Evolutionary conservation across 2,888 invertebrate species (phyloP).

Genomic region (Aspidiotus destructor): DNA sequence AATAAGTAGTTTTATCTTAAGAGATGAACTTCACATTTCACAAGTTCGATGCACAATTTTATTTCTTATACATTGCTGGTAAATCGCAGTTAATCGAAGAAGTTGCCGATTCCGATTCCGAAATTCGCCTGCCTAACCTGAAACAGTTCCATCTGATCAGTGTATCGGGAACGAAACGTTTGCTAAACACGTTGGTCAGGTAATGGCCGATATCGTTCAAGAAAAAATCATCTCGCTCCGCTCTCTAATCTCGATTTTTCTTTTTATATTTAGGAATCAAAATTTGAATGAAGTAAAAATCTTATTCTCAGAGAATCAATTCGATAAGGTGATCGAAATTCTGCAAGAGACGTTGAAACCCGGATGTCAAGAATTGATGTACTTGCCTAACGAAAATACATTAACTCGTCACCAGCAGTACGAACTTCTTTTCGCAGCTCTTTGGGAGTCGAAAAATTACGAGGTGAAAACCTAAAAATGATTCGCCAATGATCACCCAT

Average conservation of each 20-base stretch:
- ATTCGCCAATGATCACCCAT: not conserved
- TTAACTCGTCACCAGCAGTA: slow-evolving; percentile 42
- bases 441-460: slow-evolving; percentile 53
- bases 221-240: no score
- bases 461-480: slow-evolving; percentile 37
- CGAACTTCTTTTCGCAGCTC: slow-evolving; percentile 54
- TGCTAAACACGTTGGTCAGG: slow-evolving; percentile 25
- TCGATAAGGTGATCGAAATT: slow-evolving; percentile 56
- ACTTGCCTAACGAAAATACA: slow-evolving; percentile 33
- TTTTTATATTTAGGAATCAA: slow-evolving; percentile 34
- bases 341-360: slow-evolving; percentile 56
- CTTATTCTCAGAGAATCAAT: slow-evolving; percentile 55
- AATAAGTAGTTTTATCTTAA: no score
- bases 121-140: slow-evolving; percentile 28
- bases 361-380: slow-evolving; percentile 21
- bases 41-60: not conserved
- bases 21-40: not conserved
- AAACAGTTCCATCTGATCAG: slow-evolving; percentile 25
- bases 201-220: not conserved
- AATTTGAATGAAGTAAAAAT: slow-evolving; percentile 54
- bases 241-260: not conserved
- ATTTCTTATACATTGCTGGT: not conserved
- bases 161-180: slow-evolving; percentile 9
- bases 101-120: slow-evolving; percentile 13
- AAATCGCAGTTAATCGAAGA: slow-evolving; percentile 15